These are phyloP conservation scores for Dendrolimus punctatus DNA, from an alignment of 1,140 invertebrate genomes.

Conservation along the genomic window DNA sequence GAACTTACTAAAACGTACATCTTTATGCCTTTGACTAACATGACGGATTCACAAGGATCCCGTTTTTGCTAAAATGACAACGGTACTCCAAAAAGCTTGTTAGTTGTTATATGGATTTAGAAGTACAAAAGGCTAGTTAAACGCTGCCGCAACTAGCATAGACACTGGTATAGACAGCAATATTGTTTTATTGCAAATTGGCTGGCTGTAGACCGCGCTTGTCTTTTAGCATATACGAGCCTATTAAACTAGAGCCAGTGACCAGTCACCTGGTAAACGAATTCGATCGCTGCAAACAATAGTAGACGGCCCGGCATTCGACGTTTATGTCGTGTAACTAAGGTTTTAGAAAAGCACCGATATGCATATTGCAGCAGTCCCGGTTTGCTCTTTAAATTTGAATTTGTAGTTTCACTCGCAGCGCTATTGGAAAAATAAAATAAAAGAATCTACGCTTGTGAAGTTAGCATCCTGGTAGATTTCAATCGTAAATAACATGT, in stretches of 20 bases:
- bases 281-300: conserved; percentile 57
- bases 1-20: too few relatives aligned
- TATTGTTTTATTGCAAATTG: conserved; percentile 72
- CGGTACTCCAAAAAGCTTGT: too few relatives aligned
- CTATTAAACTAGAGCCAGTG: conserved; percentile 64
- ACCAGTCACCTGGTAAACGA: conserved; percentile 68
- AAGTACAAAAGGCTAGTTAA: conserved; percentile 32
- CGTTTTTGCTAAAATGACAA: too few relatives aligned
- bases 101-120: too few relatives aligned
- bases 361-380: conserved; percentile 12
- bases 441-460: too few relatives aligned
- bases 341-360: conserved; percentile 12
- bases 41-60: too few relatives aligned
- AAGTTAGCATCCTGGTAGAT: too few relatives aligned
- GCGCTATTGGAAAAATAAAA: too few relatives aligned
- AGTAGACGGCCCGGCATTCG: conserved; percentile 33
- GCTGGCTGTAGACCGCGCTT: conserved; percentile 59
- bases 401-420: neutral
- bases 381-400: conserved; percentile 8
- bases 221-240: conserved; percentile 66
- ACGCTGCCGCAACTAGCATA: conserved; percentile 36
- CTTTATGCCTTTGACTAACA: too few relatives aligned
- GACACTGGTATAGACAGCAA: conserved; percentile 38
- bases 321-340: conserved; percentile 26
- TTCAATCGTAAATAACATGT: too few relatives aligned